Evolutionary conservation across 2,113 vertebrate genomes (phyloP).

Genomic region (Pelecanus crispus): DNA sequence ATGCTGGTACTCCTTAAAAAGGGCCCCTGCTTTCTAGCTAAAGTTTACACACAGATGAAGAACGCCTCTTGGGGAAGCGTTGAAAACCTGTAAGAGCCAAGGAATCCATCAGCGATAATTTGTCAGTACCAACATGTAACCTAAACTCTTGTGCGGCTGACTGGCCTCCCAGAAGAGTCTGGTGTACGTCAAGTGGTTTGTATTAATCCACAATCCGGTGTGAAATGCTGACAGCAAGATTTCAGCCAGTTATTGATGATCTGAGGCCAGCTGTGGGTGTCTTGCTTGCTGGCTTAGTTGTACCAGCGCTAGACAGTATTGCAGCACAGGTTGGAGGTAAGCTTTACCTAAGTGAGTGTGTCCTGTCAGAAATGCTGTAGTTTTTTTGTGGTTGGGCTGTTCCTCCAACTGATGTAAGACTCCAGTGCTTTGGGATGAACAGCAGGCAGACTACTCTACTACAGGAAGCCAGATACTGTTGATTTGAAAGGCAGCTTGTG

Average conservation of each 20-base stretch:
- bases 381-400: neutral
- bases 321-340: neutral
- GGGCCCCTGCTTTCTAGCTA: neutral
- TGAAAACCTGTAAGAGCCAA: conserved; percentile 25
- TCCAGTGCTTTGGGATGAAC: neutral
- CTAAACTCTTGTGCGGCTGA: neutral
- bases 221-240: neutral
- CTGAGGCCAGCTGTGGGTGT: neutral
- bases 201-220: neutral
- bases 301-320: neutral
- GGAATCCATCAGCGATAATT: neutral
- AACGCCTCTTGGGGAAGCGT: neutral
- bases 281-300: neutral
- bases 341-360: neutral
- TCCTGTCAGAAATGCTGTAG: neutral
- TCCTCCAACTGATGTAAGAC: neutral
- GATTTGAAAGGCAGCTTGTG: neutral
- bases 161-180: neutral
- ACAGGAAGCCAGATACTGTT: neutral
- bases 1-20: neutral
- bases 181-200: neutral
- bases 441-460: neutral
- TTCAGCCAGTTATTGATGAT: neutral
- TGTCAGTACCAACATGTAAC: neutral
- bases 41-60: neutral